Conservation (phyloP, 92 coral and sea anemone genomes). For the Parazoanthus atlanticus region DNA sequence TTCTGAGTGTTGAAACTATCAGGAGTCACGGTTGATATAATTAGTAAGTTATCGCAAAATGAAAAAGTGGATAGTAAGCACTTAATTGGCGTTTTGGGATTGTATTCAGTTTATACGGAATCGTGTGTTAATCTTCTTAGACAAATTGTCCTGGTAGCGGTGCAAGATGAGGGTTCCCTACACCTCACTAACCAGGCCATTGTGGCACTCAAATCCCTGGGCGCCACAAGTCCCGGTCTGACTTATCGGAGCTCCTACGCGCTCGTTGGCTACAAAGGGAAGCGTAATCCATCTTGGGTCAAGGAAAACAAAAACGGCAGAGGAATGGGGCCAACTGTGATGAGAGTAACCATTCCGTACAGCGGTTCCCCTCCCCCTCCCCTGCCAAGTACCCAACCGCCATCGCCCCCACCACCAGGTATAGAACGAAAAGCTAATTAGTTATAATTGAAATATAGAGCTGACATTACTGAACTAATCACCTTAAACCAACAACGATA, state of each 20-base stretch:
- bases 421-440: background rate
- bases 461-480: too few relatives aligned
- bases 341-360: background rate
- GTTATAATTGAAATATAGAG: too few relatives aligned
- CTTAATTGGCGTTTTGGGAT: too few relatives aligned
- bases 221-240: background rate
- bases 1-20: too few relatives aligned
- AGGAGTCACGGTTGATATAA: too few relatives aligned
- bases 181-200: background rate
- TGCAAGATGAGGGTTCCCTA: background rate
- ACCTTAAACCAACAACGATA: too few relatives aligned
- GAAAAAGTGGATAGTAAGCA: too few relatives aligned
- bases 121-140: background rate
- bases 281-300: background rate
- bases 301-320: background rate
- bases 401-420: conserved; percentile 5
- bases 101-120: too few relatives aligned
- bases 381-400: conserved; percentile 5
- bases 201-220: background rate
- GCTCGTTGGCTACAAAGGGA: background rate
- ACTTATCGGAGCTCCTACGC: background rate
- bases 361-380: background rate
- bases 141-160: conserved; percentile 6
- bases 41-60: too few relatives aligned
- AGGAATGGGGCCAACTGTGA: background rate